Evolutionary conservation across 35 echinoderm and acorn worm genomes (phyloP), one percentile per base, ranked within the genome.

Genomic region (Ophiothrix spiculata): DNA sequence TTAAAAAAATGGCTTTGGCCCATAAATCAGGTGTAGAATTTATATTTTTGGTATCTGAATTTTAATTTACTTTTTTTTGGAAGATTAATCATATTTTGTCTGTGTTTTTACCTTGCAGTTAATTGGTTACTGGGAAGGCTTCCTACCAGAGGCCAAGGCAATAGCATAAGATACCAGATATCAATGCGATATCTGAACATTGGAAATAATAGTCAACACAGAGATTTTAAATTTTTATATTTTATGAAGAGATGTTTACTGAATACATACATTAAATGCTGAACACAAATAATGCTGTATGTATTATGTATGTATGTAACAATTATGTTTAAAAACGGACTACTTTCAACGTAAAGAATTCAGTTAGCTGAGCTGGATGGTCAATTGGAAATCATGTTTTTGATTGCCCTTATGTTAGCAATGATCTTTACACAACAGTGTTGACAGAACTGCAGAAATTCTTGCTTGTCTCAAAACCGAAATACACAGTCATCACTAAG

Each of bases 121-220:
- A 32, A 97, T 97, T 45, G 82, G 92, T 76, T 79, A 93, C 82
- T 97, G 94, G 94, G 94, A 97, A 82, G 91, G 81, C 36, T 97
- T 97, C 88, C 91, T 97, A 49, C 94, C 94, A 32, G 94, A 97
- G 79, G 94, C 94, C 37, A 97, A 92, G 35, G 94, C 94, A 33
- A 93, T 97, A 45, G 92, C 92, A 32, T 94, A 85, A 86, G 33
- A 40, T 0, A 15, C 77, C 41, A 1, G 1, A 77, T 40, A 63
- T 77, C 33, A 21, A 25, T 19, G 42, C n/a, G n/a, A n/a, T n/a
- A 49, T 49, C 6, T 49, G 6, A 19, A 10, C 6, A 49, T 49
- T 10, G 42, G 42, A 49, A 49, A 49, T 49, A 49, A 49, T 49
- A 49, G 42, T 49, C 42, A 19, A 49, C 42, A 49, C 42, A 49